phyloP scores from a whole-genome alignment of 2,113 vertebrate species.

The Dasyprocta punctata region DNA sequence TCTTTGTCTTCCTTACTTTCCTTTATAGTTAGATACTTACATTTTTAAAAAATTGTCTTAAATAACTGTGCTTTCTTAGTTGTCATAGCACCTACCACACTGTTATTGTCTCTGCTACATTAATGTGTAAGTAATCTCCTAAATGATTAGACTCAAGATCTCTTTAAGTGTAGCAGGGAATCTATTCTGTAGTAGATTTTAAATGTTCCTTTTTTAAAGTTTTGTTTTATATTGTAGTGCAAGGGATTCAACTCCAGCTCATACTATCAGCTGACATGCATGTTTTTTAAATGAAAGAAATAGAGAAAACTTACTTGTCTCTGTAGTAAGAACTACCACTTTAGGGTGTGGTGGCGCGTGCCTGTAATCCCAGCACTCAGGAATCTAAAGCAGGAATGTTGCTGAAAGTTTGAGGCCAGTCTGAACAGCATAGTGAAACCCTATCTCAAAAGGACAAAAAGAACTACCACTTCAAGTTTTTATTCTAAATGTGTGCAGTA shows the following conservation, averaged over 20 bases:
- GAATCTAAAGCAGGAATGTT: neutral
- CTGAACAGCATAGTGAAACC: neutral
- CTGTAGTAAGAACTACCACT: neutral
- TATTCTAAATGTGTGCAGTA: neutral
- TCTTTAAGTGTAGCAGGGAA: neutral
- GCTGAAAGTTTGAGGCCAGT: neutral
- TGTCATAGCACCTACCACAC: neutral
- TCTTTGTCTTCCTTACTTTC: neutral
- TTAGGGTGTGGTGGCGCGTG: neutral
- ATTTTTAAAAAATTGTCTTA: neutral
- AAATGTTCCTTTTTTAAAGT: neutral
- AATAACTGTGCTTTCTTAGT: neutral
- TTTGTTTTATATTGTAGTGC: neutral
- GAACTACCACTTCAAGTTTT: neutral
- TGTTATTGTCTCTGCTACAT: neutral
- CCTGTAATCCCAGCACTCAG: too few species aligned
- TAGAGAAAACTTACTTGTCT: neutral
- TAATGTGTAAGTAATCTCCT: neutral
- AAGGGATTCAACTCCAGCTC: neutral
- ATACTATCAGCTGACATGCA: neutral
- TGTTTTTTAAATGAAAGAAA: constrained; percentile 50
- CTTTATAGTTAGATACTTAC: neutral
- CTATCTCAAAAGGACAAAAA: neutral
- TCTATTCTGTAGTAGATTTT: neutral
- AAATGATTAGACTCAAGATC: neutral